Conservation (phyloP, 2,888 invertebrate species). For the Adelphocoris suturalis region DNA sequence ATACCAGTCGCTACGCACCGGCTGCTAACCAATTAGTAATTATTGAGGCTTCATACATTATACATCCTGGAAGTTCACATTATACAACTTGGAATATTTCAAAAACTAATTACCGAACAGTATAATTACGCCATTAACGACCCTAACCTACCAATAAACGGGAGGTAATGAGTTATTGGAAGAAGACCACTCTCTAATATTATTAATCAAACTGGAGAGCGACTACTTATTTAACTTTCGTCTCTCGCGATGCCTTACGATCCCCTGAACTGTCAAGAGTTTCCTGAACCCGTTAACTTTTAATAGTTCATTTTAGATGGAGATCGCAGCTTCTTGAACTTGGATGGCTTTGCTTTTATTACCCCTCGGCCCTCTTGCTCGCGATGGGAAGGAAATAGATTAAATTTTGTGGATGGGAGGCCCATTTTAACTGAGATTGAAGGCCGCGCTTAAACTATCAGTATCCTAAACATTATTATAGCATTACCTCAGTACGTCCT, state of each 20-base stretch:
- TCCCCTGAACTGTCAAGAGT: neutral
- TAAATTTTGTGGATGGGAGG: neutral
- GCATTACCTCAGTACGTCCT: too few relatives aligned
- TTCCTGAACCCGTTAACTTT: neutral
- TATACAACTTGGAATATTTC: too few relatives aligned
- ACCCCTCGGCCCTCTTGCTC: neutral
- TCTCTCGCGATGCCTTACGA: neutral
- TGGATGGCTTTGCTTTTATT: constrained; percentile 1
- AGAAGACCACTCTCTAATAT: too few relatives aligned
- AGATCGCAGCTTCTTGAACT: neutral
- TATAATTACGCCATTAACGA: too few relatives aligned
- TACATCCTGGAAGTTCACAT: too few relatives aligned
- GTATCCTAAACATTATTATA: neutral
- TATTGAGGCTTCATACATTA: too few relatives aligned
- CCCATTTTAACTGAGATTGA: neutral
- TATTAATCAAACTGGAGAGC: neutral
- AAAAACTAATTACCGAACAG: too few relatives aligned
- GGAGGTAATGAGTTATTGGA: too few relatives aligned
- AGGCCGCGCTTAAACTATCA: neutral
- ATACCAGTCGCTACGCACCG: too few relatives aligned
- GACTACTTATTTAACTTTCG: neutral
- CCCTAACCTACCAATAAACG: too few relatives aligned
- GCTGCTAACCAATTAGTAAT: too few relatives aligned
- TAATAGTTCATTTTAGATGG: constrained; percentile 33
- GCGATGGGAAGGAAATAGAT: constrained; percentile 3